Conservation (phyloP, 2,888 invertebrate genomes). For the Dynastes maya region DNA sequence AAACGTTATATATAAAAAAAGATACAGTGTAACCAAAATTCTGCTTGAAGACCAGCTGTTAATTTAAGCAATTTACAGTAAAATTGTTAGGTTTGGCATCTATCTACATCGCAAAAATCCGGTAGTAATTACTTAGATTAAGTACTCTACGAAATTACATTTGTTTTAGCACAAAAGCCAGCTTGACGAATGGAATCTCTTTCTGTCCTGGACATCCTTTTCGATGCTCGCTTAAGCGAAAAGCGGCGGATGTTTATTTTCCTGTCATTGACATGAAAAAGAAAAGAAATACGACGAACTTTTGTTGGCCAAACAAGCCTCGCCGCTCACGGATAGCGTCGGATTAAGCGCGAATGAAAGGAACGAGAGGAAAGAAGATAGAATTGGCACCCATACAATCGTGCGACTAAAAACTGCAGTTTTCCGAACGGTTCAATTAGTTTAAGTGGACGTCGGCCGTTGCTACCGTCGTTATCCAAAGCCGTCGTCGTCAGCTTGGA, state of each 20-base stretch:
- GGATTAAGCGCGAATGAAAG: neutral
- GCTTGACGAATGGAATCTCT: too few species aligned
- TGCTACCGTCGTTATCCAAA: conserved; percentile 13
- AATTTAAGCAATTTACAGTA: too few species aligned
- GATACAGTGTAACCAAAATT: too few species aligned
- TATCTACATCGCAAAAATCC: too few species aligned
- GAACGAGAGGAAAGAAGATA: neutral
- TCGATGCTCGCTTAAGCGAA: neutral
- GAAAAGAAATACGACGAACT: neutral
- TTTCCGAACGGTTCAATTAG: conserved; percentile 42
- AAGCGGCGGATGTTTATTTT: neutral
- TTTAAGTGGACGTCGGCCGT: conserved; percentile 33
- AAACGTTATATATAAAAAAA: too few species aligned
- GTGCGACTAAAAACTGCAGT: conserved; percentile 8
- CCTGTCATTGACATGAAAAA: neutral
- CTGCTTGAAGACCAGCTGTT: too few species aligned
- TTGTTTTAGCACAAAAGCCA: too few species aligned
- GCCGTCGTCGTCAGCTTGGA: conserved; percentile 29
- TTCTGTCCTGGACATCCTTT: too few species aligned
- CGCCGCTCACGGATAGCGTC: neutral
- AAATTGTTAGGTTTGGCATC: too few species aligned
- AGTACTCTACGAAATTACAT: too few species aligned
- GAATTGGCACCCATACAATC: neutral
- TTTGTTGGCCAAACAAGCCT: too few species aligned
- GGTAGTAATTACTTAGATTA: too few species aligned